Conservation (phyloP, 2,888 invertebrate genomes). For the Mythimna impura region DNA sequence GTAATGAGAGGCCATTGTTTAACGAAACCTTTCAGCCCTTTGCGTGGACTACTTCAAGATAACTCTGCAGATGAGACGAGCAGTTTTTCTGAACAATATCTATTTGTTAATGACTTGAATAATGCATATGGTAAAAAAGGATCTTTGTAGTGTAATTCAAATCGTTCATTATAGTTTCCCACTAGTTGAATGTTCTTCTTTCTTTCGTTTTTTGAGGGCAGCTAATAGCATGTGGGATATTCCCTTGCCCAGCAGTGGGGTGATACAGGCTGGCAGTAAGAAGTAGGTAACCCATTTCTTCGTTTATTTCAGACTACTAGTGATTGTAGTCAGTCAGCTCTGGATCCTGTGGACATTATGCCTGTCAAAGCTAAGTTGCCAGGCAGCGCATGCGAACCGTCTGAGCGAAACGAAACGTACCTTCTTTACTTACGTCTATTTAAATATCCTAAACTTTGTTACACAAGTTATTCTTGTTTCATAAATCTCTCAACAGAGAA, state of each 20-base stretch:
- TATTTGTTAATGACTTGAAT: neutral
- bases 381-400: too few relatives aligned
- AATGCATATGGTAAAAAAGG: neutral
- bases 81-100: neutral
- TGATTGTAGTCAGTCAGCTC: too few relatives aligned
- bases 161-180: neutral
- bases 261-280: neutral
- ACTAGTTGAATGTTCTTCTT: neutral
- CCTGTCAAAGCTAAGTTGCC: too few relatives aligned
- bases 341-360: too few relatives aligned
- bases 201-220: neutral
- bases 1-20: slow-evolving; percentile 31
- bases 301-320: too few relatives aligned
- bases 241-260: neutral
- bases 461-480: neutral
- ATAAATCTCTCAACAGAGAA: neutral
- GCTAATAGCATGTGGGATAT: neutral
- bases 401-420: too few relatives aligned
- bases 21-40: slow-evolving; percentile 9
- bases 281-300: too few relatives aligned
- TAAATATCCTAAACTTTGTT: neutral
- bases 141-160: neutral
- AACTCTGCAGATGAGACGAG: neutral
- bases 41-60: neutral
- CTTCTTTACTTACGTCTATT: neutral